Percentiles rank a stretch among this genome's conserved stretches.
These are phyloP conservation scores for Podocnemis expansa DNA, from an alignment of 2,113 vertebrate species.

Conservation along the genomic window DNA sequence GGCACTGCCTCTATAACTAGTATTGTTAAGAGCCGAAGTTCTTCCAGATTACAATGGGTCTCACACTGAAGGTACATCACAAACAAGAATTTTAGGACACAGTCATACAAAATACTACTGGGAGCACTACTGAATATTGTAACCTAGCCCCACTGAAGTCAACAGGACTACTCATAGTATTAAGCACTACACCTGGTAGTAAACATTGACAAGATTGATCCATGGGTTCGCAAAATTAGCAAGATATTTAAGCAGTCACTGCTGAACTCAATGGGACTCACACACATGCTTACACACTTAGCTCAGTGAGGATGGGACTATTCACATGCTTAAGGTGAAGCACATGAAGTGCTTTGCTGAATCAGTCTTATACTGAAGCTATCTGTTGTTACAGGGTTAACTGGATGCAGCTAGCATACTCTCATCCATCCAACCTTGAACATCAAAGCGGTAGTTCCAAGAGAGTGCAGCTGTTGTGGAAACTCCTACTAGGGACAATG, in stretches of 20 bases:
- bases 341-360: neutral
- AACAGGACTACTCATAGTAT: accelerated
- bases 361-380: accelerated
- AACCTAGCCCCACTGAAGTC: neutral
- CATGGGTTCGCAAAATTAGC: neutral
- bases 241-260: accelerated
- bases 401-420: neutral
- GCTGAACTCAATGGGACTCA: neutral
- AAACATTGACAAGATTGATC: neutral
- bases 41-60: neutral
- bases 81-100: neutral
- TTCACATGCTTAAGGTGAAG: neutral
- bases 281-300: neutral
- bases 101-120: neutral
- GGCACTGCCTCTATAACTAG: neutral
- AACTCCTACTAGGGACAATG: neutral
- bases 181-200: neutral
- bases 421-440: neutral
- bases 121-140: neutral
- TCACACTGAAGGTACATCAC: neutral
- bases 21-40: neutral
- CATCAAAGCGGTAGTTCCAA: neutral
- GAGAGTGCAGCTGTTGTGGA: accelerated
- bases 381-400: neutral
- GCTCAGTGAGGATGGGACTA: neutral